Base-by-base conservation (phyloP, 2,797 vertebrate genomes). In the Bradypodion pumilum region DNA sequence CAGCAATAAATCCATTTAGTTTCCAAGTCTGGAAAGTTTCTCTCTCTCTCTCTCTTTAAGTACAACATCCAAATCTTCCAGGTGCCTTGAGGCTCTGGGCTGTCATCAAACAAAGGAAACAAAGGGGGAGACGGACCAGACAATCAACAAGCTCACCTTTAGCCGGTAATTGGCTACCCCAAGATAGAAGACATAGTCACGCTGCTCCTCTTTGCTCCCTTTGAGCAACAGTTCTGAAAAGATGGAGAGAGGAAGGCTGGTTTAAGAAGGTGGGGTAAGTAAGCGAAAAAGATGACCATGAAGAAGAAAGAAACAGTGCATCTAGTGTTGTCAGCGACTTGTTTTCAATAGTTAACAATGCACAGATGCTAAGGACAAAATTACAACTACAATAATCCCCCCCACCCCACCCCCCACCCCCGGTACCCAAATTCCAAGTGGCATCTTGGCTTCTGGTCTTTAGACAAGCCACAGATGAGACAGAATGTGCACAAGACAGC, bases 151-250 rank as follows among this genome's bases (percentile, higher is more conserved):
- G 52, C 83, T 89, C 79, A 97, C 98, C 96, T 98, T 98, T 65
- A 98, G 96, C 90, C 97, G 96, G 94, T 98, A 97, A 93, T 98
- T 97, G 81, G 96, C 98, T 91, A 98, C 97, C 0, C 96, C 94
- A 68, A 98, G 94, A 92, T 98, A 98, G 91, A 98, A 98, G 84
- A 98, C 86, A 40, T 96, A 98, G 91, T 98, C 98, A 49, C 98
- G 94, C 52, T 97, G 97, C 52, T 98, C 98, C 0, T 98, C 97
- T 91, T 98, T 97, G 29, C 92, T 94, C 35, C 96, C 94, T 89
- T 97, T 97, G n/a, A 96, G 96, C 86, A 97, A 94, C 72, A 98
- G 96, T 74, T 98, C 98, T 98, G 74, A 49, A n/a, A 40, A 44
- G 29, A 7, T 60, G 16, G 10, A 25, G 15, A 74, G 25, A 63